Percentiles rank a stretch among this genome's conserved stretches.
These are phyloP conservation scores for Anolis apletophallus DNA, from an alignment of 2,797 vertebrate species.

Conservation along the genomic window DNA sequence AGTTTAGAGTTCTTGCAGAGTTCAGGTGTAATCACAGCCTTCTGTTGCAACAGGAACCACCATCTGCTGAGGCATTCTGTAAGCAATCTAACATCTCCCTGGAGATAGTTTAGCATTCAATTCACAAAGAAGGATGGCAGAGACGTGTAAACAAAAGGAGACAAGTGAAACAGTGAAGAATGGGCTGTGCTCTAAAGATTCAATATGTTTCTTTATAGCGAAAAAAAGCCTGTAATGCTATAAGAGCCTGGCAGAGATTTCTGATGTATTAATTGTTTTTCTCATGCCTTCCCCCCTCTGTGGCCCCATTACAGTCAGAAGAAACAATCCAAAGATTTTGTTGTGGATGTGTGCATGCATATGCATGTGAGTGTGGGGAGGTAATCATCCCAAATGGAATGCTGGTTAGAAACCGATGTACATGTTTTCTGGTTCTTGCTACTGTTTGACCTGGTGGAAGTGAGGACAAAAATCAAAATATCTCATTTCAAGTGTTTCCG, in stretches of 20 bases:
- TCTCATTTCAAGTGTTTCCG: slow-evolving; percentile 27
- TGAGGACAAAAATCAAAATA: slow-evolving; percentile 3
- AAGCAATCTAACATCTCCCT: slow-evolving; percentile 82
- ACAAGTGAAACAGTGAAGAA: slow-evolving; percentile 80
- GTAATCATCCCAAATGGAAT: neutral
- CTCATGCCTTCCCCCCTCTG: slow-evolving; percentile 30
- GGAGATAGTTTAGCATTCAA: slow-evolving; percentile 85
- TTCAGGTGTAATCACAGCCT: slow-evolving; percentile 86
- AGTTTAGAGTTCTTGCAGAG: slow-evolving; percentile 80
- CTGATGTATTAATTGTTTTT: slow-evolving; percentile 74
- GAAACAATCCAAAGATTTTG: slow-evolving; percentile 35
- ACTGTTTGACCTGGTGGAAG: neutral
- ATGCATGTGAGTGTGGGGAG: neutral
- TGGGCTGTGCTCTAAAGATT: slow-evolving; percentile 77
- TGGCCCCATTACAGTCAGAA: slow-evolving; percentile 41
- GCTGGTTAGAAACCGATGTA: neutral
- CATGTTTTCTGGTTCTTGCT: neutral
- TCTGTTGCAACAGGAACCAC: slow-evolving; percentile 83
- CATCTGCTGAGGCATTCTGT: slow-evolving; percentile 85
- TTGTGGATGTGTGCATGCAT: neutral
- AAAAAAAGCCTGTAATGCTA: slow-evolving; percentile 73
- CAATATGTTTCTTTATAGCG: slow-evolving; percentile 78
- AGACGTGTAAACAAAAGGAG: slow-evolving; percentile 85
- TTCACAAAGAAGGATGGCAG: slow-evolving; percentile 84
- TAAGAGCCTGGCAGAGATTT: slow-evolving; percentile 70